Percentiles rank a stretch among this genome's conserved stretches.
Evolutionary conservation across 2,113 vertebrate genomes (phyloP).

Genomic region (Ceratotherium simum): DNA sequence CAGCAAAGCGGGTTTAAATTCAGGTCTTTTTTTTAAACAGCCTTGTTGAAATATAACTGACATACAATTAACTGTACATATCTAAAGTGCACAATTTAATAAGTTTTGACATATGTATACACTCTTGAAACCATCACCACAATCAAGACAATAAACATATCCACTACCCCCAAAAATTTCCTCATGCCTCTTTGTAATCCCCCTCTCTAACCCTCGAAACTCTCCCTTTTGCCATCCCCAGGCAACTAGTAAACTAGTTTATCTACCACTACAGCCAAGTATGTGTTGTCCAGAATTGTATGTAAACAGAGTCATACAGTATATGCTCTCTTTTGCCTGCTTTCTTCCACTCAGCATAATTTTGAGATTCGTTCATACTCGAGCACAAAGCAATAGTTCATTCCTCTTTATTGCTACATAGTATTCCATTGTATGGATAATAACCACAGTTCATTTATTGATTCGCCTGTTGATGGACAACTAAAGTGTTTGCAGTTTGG

Average conservation of each 20-base stretch:
- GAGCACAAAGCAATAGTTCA: neutral
- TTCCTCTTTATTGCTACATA: neutral
- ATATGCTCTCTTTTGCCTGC: neutral
- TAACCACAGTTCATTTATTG: no score
- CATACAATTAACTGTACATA: neutral
- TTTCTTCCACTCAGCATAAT: neutral
- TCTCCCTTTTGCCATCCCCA: neutral
- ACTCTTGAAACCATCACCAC: neutral
- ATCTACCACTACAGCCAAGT: neutral
- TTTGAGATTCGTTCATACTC: neutral
- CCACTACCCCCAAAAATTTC: neutral
- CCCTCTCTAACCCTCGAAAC: neutral
- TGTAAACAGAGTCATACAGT: neutral
- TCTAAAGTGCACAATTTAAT: neutral
- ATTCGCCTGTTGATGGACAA: neutral
- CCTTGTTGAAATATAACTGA: neutral
- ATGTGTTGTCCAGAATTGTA: neutral
- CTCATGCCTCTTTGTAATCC: neutral
- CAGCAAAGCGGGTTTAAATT: neutral
- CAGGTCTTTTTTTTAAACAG: neutral
- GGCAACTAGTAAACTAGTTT: neutral
- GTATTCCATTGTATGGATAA: no score
- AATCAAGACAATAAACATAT: neutral
- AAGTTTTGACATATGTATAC: neutral
- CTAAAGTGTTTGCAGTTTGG: neutral